Conservation (phyloP, 2,888 invertebrate genomes). For the Acleris cristana region DNA sequence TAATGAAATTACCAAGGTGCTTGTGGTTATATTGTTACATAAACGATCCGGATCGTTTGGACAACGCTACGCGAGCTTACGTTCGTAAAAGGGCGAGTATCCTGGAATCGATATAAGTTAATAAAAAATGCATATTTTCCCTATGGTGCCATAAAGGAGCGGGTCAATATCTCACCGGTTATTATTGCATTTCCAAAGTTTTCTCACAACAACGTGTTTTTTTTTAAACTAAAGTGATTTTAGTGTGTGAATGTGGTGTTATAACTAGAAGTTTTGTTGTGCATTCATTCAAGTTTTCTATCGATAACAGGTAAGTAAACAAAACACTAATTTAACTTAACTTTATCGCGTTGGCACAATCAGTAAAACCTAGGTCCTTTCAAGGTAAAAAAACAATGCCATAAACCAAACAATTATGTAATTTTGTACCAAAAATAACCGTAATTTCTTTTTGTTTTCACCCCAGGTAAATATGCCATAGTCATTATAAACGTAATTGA, state of each 20-base stretch:
- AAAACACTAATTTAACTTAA: slow-evolving; percentile 45
- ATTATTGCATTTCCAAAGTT: slow-evolving; percentile 56
- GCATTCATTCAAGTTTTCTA: slow-evolving; percentile 48
- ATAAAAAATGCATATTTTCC: slow-evolving; percentile 82
- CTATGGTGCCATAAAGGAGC: slow-evolving; percentile 72
- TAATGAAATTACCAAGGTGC: slow-evolving; percentile 81
- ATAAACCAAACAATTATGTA: neutral
- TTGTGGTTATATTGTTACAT: slow-evolving; percentile 72
- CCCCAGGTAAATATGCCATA: neutral
- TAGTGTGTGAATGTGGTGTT: slow-evolving; percentile 58
- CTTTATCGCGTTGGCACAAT: no score
- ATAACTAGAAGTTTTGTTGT: slow-evolving; percentile 48
- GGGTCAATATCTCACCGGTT: slow-evolving; percentile 63
- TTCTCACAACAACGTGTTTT: slow-evolving; percentile 49
- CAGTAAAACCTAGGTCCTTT: neutral
- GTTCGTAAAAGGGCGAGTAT: slow-evolving; percentile 48
- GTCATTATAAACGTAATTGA: slow-evolving; percentile 20
- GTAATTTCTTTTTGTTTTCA: neutral
- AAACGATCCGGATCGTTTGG: slow-evolving; percentile 58
- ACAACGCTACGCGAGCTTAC: slow-evolving; percentile 53
- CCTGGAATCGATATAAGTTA: slow-evolving; percentile 75
- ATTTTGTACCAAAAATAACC: neutral
- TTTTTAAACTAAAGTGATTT: slow-evolving; percentile 53
- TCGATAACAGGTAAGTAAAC: slow-evolving; percentile 69
- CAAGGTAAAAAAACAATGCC: neutral